Evolutionary conservation across 2,113 vertebrate genomes (phyloP).

Genomic region (Neolamprologus cancellatus): DNA sequence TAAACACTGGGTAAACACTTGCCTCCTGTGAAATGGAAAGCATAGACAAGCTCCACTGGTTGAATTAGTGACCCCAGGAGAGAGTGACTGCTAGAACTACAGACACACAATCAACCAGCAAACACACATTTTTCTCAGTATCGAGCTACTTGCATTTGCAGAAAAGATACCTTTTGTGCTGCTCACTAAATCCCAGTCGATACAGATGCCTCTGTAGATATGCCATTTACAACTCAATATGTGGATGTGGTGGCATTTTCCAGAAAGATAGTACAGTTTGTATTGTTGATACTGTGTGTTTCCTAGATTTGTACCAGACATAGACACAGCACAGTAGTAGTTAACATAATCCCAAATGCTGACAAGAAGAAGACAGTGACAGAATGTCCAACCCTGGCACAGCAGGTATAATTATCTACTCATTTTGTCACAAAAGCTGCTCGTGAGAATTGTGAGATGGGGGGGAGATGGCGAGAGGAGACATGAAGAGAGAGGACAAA

Average conservation of each 20-base stretch:
- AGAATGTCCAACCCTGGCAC: not conserved
- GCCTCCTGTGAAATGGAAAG: conserved; percentile 13
- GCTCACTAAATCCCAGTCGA: conserved; percentile 12
- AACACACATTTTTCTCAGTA: not conserved
- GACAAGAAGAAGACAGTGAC: conserved; percentile 1
- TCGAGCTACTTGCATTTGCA: not conserved
- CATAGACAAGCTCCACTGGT: not conserved
- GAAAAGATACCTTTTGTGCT: not conserved
- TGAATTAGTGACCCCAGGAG: conserved; percentile 30
- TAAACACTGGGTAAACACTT: conserved; percentile 19
- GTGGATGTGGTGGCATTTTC: not conserved
- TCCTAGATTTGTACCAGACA: not conserved
- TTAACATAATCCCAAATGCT: conserved; percentile 9
- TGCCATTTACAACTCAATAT: conserved; percentile 4
- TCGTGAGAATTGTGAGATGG: not conserved
- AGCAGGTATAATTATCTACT: conserved; percentile 40
- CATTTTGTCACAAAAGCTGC: conserved; percentile 27
- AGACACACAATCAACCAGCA: not conserved
- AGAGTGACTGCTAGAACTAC: not conserved
- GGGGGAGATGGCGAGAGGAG: too few species aligned
- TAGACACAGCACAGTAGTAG: not conserved
- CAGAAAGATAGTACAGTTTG: not conserved
- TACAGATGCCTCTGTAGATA: not conserved
- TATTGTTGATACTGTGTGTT: not conserved
- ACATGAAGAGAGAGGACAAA: not conserved